Percentiles rank a stretch among this genome's conserved stretches.
These are phyloP conservation scores for Ophonus ardosiacus DNA, from an alignment of 2,888 invertebrate species.

Conservation along the genomic window DNA sequence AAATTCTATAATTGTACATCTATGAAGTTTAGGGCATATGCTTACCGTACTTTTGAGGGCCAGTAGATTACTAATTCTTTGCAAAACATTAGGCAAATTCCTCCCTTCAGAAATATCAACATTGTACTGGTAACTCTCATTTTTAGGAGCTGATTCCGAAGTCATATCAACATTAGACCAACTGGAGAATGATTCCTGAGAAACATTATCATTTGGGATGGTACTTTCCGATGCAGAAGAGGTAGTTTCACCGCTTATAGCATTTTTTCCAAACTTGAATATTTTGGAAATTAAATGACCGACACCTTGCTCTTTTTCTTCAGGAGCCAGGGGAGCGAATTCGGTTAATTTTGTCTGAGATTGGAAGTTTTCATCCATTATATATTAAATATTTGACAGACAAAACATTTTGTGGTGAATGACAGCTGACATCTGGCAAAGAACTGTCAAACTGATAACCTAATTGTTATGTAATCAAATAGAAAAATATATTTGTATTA, in stretches of 20 bases:
- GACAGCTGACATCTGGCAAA: conserved; percentile 8
- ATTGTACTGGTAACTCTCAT: conserved; percentile 72
- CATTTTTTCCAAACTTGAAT: conserved; percentile 83
- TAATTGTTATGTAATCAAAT: neutral
- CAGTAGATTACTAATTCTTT: conserved; percentile 90
- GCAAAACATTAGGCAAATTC: conserved; percentile 90
- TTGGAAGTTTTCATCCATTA: conserved; percentile 80
- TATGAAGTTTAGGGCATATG: conserved; percentile 62
- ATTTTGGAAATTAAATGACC: conserved; percentile 86
- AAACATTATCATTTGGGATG: conserved; percentile 68
- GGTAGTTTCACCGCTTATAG: conserved; percentile 73
- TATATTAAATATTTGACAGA: neutral
- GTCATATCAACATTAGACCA: conserved; percentile 73
- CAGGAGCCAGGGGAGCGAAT: conserved; percentile 87
- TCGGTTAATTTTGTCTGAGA: conserved; percentile 85
- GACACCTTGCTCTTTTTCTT: conserved; percentile 85
- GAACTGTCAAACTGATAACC: neutral
- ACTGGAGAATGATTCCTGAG: conserved; percentile 72
- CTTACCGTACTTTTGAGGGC: conserved; percentile 89
- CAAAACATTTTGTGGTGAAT: neutral
- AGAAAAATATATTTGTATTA: neutral
- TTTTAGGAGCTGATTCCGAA: conserved; percentile 71
- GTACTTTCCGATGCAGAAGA: conserved; percentile 70
- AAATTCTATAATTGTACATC: too few species aligned
- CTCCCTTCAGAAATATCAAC: conserved; percentile 84